These are phyloP conservation scores for Notodonta ziczac DNA, from an alignment of 2,888 invertebrate genomes.

Conservation along the genomic window DNA sequence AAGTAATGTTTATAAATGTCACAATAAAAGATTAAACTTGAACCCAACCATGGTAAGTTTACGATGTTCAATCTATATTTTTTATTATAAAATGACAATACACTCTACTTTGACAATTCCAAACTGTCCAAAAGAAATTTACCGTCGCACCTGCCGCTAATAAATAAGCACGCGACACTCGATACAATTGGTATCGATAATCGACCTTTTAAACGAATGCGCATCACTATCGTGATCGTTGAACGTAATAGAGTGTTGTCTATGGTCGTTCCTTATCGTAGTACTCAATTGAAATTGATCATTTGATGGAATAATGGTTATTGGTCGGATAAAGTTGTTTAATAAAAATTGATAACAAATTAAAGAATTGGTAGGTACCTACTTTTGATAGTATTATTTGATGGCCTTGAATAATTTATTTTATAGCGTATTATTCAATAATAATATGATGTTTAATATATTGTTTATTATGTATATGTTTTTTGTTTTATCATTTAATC, in stretches of 20 bases:
- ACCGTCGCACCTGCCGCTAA: constrained; percentile 56
- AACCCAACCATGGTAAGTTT: neutral
- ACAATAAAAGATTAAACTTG: too few relatives aligned
- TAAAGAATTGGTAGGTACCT: neutral
- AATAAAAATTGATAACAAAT: constrained; percentile 3
- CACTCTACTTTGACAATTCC: constrained; percentile 38
- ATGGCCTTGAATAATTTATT: too few relatives aligned
- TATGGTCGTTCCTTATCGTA: constrained; percentile 47
- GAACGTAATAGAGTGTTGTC: constrained; percentile 49
- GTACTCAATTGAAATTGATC: constrained; percentile 61
- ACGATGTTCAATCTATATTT: neutral
- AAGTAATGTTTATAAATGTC: too few relatives aligned
- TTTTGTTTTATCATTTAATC: too few relatives aligned
- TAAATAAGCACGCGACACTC: constrained; percentile 57
- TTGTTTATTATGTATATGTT: too few relatives aligned
- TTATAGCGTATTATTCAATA: too few relatives aligned
- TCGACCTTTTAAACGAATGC: constrained; percentile 56
- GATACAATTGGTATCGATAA: constrained; percentile 70
- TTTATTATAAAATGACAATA: neutral
- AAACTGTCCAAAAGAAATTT: constrained; percentile 30
- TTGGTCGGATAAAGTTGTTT: constrained; percentile 28
- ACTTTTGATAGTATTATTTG: neutral
- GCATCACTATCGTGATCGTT: constrained; percentile 60
- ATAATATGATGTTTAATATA: too few relatives aligned
- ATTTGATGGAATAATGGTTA: constrained; percentile 40